Evolutionary conservation across 2,113 vertebrate genomes (phyloP).

Genomic region (Coregonus clupeaformis): DNA sequence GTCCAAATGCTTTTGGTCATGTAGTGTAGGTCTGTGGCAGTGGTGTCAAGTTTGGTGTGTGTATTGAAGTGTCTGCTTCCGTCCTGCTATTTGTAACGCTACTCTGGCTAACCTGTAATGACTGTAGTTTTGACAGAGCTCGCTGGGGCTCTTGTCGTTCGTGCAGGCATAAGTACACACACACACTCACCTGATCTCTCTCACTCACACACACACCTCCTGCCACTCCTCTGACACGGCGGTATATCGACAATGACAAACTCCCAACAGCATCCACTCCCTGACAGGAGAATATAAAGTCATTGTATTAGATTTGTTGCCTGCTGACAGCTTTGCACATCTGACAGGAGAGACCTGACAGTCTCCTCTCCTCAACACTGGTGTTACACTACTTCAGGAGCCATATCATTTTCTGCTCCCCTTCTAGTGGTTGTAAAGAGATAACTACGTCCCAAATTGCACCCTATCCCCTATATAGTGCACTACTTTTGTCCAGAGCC

Average conservation of each 20-base stretch:
- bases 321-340: neutral
- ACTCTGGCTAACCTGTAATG: slow-evolving; percentile 71
- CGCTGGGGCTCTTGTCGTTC: slow-evolving; percentile 58
- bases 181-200: neutral
- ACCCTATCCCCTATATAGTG: too few relatives aligned
- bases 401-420: neutral
- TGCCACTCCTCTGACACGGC: slow-evolving; percentile 40
- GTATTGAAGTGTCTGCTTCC: slow-evolving; percentile 49
- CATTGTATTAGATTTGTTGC: slow-evolving; percentile 11
- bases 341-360: neutral
- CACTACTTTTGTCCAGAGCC: too few relatives aligned
- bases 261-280: slow-evolving; percentile 35
- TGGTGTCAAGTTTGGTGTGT: slow-evolving; percentile 30
- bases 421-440: too few relatives aligned
- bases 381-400: neutral
- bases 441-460: too few relatives aligned
- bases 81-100: slow-evolving; percentile 66
- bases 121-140: slow-evolving; percentile 60
- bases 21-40: slow-evolving; percentile 42
- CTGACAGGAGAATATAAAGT: slow-evolving; percentile 36
- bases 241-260: slow-evolving; percentile 45
- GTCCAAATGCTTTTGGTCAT: too few relatives aligned
- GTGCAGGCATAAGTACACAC: slow-evolving; percentile 42
- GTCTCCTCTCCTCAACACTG: neutral
- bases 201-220: slow-evolving; percentile 3